phyloP scores from a whole-genome alignment of 64 coral and sea anemone genomes.

The Actinia equina region DNA sequence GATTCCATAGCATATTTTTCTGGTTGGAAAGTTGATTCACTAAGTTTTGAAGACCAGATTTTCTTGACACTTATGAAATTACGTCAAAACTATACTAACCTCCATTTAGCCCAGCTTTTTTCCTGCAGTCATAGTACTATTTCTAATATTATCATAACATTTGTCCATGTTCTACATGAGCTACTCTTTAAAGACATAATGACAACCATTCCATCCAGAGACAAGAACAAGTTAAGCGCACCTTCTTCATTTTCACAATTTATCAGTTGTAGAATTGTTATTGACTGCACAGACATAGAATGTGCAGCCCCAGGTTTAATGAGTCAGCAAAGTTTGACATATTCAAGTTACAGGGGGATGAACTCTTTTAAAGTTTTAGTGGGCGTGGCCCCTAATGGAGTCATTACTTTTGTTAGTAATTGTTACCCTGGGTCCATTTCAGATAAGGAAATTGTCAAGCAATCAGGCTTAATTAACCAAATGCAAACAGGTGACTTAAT shows the following conservation, averaged over 20 bases:
- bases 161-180: slow-evolving; percentile 36
- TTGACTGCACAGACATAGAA: slow-evolving; percentile 50
- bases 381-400: slow-evolving; percentile 19
- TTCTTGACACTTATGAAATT: slow-evolving; percentile 54
- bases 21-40: slow-evolving; percentile 24
- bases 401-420: slow-evolving; percentile 6
- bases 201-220: slow-evolving; percentile 36
- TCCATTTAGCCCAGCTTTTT: slow-evolving; percentile 43
- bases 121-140: slow-evolving; percentile 38
- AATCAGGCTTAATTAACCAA: slow-evolving; percentile 7
- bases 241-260: slow-evolving; percentile 45
- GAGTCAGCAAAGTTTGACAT: slow-evolving; percentile 45
- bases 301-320: slow-evolving; percentile 31
- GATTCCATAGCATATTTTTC: slow-evolving; percentile 18
- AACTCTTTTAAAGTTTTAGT: slow-evolving; percentile 37
- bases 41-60: slow-evolving; percentile 48
- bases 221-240: slow-evolving; percentile 26
- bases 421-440: not conserved
- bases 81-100: slow-evolving; percentile 41
- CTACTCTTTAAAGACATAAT: slow-evolving; percentile 38
- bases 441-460: slow-evolving; percentile 15
- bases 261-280: slow-evolving; percentile 24
- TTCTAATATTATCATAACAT: slow-evolving; percentile 48
- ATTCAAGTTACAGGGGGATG: slow-evolving; percentile 33
- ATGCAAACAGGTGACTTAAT: slow-evolving; percentile 25